Percentiles rank a stretch among this genome's conserved stretches.
phyloP scores from a whole-genome alignment of 2,888 invertebrate species.

The Andrena praecox region DNA sequence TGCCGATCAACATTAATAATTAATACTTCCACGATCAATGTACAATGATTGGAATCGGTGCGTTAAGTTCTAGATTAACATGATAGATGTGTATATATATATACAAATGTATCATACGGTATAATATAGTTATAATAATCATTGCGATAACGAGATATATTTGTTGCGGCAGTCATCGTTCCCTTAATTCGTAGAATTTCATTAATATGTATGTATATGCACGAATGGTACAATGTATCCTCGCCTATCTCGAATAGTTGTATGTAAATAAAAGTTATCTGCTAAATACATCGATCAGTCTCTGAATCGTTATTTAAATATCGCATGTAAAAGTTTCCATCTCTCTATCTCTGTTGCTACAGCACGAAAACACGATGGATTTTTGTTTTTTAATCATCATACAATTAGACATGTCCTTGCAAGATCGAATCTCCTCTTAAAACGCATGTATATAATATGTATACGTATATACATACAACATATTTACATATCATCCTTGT shows the following conservation, averaged over 20 bases:
- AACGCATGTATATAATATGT: slow-evolving; percentile 18
- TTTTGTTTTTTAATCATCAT: background rate
- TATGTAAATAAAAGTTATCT: slow-evolving; percentile 81
- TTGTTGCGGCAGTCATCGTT: slow-evolving; percentile 82
- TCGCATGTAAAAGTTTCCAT: slow-evolving; percentile 66
- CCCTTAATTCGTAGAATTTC: slow-evolving; percentile 71
- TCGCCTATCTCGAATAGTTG: slow-evolving; percentile 76
- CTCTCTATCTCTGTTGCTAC: slow-evolving; percentile 25
- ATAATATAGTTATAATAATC: slow-evolving; percentile 75
- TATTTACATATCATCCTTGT: slow-evolving; percentile 38
- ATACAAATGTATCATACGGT: slow-evolving; percentile 51
- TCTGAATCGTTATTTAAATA: slow-evolving; percentile 81
- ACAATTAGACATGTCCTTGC: slow-evolving; percentile 48
- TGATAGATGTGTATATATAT: slow-evolving; percentile 43
- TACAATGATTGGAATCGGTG: slow-evolving; percentile 74
- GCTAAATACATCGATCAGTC: slow-evolving; percentile 84
- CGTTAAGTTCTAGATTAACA: slow-evolving; percentile 73
- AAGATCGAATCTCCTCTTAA: slow-evolving; percentile 50
- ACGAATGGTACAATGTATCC: slow-evolving; percentile 74
- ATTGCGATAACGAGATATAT: slow-evolving; percentile 81
- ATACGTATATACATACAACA: slow-evolving; percentile 20
- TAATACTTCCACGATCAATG: slow-evolving; percentile 55
- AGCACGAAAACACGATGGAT: slow-evolving; percentile 26
- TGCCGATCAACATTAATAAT: slow-evolving; percentile 42
- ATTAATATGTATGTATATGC: slow-evolving; percentile 63